Evolutionary conservation across 2,797 vertebrate genomes (phyloP).

Genomic region (Chelmon rostratus): DNA sequence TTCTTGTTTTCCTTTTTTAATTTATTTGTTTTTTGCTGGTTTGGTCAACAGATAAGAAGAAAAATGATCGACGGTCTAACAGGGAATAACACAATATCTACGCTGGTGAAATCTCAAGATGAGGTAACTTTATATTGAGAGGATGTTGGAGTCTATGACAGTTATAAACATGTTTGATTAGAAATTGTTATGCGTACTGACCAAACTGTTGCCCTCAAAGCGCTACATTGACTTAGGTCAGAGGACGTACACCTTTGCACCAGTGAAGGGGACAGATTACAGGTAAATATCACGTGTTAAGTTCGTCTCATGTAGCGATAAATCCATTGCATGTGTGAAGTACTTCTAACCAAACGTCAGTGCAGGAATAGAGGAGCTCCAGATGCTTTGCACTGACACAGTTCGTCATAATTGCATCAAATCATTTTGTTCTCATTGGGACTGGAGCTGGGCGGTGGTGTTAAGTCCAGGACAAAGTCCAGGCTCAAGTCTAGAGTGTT

Average conservation of each 20-base stretch:
- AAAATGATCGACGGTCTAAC: conserved; percentile 92
- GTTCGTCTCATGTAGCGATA: not conserved
- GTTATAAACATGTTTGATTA: not conserved
- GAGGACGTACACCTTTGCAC: conserved; percentile 92
- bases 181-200: conserved; percentile 18
- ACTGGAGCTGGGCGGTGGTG: conserved; percentile 6
- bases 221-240: conserved; percentile 93
- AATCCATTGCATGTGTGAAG: not conserved
- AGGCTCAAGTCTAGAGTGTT: conserved; percentile 20
- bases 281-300: conserved; percentile 85
- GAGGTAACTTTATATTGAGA: conserved; percentile 87
- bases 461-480: conserved; percentile 34
- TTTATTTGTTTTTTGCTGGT: conserved; percentile 6
- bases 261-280: conserved; percentile 94
- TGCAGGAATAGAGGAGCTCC: conserved; percentile 23
- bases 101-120: conserved; percentile 95
- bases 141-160: not conserved
- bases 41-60: conserved; percentile 89
- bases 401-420: conserved; percentile 22
- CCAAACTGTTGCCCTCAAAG: conserved; percentile 77
- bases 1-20: not conserved
- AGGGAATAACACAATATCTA: conserved; percentile 88
- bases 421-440: conserved; percentile 18
- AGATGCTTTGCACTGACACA: conserved; percentile 23
- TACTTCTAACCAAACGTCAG: not conserved